Conservation (phyloP, 2,113 vertebrate species). For the Nasalis larvatus region DNA sequence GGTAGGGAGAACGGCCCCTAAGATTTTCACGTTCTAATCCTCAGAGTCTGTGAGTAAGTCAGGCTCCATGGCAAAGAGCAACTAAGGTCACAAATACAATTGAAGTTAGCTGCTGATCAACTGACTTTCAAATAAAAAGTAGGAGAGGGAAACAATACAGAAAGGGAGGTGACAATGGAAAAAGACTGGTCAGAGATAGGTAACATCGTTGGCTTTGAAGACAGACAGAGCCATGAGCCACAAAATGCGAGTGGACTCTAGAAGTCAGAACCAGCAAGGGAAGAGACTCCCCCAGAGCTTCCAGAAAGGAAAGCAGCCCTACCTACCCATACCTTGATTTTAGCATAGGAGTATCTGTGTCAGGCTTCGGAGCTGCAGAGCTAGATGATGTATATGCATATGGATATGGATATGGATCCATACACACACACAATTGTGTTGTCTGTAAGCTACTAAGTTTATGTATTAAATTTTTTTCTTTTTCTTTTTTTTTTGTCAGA, state of each 20-base stretch:
- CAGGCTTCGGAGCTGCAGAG: background rate
- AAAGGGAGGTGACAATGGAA: background rate
- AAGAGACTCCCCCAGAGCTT: background rate
- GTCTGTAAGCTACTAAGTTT: background rate
- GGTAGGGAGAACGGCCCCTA: background rate
- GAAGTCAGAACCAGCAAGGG: background rate
- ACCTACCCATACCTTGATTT: background rate
- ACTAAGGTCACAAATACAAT: background rate
- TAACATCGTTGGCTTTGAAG: fast-evolving
- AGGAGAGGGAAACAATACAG: background rate
- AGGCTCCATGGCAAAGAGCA: background rate
- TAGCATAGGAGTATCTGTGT: no score
- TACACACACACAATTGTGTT: no score
- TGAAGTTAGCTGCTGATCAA: background rate
- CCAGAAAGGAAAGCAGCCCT: background rate
- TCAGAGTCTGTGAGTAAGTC: background rate
- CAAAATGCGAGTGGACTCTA: background rate
- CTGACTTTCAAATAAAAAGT: background rate
- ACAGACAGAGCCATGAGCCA: background rate
- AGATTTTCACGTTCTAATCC: background rate
- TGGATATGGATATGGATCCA: no score
- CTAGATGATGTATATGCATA: no score
- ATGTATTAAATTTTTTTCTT: background rate
- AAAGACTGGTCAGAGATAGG: background rate
- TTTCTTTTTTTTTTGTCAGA: background rate